Conservation (phyloP, 2,888 invertebrate genomes). For the Cosmorhoe ocellata region DNA sequence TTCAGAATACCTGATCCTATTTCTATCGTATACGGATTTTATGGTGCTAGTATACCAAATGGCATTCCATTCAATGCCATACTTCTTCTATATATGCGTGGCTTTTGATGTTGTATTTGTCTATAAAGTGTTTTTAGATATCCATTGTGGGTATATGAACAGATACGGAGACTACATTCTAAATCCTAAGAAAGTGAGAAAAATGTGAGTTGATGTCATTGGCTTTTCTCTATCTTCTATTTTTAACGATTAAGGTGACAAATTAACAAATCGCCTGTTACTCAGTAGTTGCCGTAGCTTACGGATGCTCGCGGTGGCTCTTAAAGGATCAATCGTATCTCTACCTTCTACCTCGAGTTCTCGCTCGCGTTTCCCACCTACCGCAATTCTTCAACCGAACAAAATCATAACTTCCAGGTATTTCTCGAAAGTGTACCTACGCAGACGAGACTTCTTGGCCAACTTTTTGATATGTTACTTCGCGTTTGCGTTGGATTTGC, state of each 20-base stretch:
- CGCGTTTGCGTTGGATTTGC: constrained; percentile 51
- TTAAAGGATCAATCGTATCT: no score
- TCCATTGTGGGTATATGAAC: constrained; percentile 76
- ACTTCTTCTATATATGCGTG: constrained; percentile 58
- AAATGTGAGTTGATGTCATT: constrained; percentile 55
- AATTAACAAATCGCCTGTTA: no score
- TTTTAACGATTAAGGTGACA: no score
- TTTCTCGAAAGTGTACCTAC: constrained; percentile 61
- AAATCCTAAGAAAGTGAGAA: constrained; percentile 66
- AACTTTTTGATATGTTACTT: constrained; percentile 67
- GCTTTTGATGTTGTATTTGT: constrained; percentile 65
- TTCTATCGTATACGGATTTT: constrained; percentile 68
- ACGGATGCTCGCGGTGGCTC: no score
- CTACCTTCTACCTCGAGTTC: no score
- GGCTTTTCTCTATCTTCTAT: no score
- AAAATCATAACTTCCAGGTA: constrained; percentile 53
- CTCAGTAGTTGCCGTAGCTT: no score
- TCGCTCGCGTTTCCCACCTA: no score
- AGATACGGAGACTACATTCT: constrained; percentile 76
- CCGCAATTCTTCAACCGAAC: no score
- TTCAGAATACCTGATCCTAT: constrained; percentile 69
- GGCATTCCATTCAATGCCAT: constrained; percentile 68
- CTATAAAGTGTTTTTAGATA: constrained; percentile 71
- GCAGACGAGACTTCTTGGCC: constrained; percentile 69
- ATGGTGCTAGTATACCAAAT: constrained; percentile 75